Conservation (phyloP, 2,113 vertebrate genomes). For the Nothocercus nigrocapillus region DNA sequence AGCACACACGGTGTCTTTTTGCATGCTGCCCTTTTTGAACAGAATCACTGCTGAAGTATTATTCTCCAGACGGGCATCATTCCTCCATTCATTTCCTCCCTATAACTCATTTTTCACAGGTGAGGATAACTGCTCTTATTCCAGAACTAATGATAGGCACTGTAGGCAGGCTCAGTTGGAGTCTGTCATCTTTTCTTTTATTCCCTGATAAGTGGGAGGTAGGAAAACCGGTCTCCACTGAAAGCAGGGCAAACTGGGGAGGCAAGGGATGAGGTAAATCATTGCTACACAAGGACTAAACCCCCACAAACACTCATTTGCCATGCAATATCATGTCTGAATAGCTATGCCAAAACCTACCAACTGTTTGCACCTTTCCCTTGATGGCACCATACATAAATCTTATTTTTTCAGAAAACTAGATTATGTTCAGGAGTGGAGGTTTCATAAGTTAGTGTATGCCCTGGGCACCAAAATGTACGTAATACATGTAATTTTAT, state of each 20-base stretch:
- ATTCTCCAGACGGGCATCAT: neutral
- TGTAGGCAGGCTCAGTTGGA: neutral
- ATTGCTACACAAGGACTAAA: neutral
- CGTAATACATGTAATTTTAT: neutral
- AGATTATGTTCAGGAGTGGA: neutral
- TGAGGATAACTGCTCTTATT: neutral
- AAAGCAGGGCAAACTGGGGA: neutral
- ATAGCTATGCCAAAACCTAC: neutral
- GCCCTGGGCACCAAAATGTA: neutral
- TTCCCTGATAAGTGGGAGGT: fast-evolving
- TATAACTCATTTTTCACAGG: neutral
- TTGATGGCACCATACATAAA: neutral
- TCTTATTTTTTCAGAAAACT: neutral
- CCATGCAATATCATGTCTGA: neutral
- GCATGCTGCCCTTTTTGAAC: neutral
- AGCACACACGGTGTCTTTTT: neutral
- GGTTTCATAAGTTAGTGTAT: neutral
- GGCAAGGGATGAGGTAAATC: neutral
- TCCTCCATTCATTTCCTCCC: neutral
- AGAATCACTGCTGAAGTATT: neutral
- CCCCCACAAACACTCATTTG: neutral
- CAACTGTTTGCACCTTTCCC: neutral
- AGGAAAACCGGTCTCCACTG: neutral
- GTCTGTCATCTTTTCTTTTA: neutral
- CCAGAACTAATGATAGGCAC: neutral